phyloP scores from a whole-genome alignment of 1,140 invertebrate species.

The Magallana ariakensis region DNA sequence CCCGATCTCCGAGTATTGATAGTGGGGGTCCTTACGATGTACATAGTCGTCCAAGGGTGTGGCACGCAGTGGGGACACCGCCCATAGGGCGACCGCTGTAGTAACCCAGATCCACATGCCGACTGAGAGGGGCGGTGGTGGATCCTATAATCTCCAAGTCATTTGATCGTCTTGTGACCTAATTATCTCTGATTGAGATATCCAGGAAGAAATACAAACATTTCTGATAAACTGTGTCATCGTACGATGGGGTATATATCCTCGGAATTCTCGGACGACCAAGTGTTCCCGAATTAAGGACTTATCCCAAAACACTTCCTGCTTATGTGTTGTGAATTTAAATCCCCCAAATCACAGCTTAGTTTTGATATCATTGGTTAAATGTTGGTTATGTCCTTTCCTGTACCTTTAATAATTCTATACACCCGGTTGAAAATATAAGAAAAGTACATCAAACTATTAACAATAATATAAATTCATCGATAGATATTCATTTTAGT shows the following conservation, averaged over 20 bases:
- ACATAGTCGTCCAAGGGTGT: constrained; percentile 72
- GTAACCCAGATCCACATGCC: constrained; percentile 4
- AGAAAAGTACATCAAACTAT: too few species aligned
- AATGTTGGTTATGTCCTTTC: too few species aligned
- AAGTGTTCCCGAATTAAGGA: too few species aligned
- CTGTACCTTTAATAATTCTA: too few species aligned
- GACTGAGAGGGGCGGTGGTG: neutral
- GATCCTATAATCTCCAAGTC: neutral
- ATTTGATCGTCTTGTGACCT: constrained; percentile 21
- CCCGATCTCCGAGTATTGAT: constrained; percentile 63
- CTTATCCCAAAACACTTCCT: neutral
- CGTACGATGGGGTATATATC: neutral
- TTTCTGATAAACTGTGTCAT: constrained; percentile 13
- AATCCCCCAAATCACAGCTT: too few species aligned
- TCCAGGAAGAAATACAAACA: neutral
- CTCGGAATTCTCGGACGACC: too few species aligned
- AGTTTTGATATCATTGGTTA: too few species aligned
- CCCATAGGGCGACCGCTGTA: neutral
- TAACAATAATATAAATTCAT: too few species aligned
- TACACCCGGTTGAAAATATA: too few species aligned
- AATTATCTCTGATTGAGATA: neutral
- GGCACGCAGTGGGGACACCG: neutral
- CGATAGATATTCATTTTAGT: too few species aligned
- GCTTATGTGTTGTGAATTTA: neutral
- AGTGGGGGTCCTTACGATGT: constrained; percentile 61